Conservation (phyloP, 2,888 invertebrate species). For the Acanthoscelides obtectus region DNA sequence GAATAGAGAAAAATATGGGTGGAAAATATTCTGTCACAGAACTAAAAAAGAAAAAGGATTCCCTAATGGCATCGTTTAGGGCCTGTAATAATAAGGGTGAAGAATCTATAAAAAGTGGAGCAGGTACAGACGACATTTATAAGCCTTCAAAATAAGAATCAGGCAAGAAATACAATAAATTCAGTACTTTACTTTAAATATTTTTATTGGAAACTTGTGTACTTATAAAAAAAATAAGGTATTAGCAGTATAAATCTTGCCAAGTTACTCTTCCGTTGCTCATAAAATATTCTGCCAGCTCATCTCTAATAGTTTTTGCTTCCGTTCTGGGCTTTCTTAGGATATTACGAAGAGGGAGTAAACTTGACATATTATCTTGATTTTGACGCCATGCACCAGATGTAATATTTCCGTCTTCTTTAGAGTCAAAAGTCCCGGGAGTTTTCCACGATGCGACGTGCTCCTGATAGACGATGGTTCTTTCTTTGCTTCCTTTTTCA, state of each 20-base stretch:
- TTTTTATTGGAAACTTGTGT: not conserved
- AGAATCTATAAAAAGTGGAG: too few species aligned
- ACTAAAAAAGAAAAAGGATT: too few species aligned
- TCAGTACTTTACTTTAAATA: not conserved
- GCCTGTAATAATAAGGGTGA: too few species aligned
- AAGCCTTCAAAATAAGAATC: not conserved
- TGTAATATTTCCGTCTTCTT: not conserved
- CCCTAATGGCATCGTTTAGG: too few species aligned
- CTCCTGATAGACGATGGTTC: not conserved
- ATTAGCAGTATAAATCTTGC: not conserved
- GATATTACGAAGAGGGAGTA: too few species aligned
- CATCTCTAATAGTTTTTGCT: not conserved
- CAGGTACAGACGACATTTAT: not conserved
- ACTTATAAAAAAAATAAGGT: not conserved
- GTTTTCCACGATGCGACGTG: not conserved
- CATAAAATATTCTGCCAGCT: too few species aligned
- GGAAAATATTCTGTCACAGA: too few species aligned
- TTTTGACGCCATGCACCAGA: too few species aligned
- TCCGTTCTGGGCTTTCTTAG: not conserved
- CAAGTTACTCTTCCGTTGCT: too few species aligned
- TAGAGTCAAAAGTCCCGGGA: not conserved
- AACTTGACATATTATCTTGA: too few species aligned
- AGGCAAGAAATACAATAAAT: not conserved
- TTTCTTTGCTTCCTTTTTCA: not conserved
- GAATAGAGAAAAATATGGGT: too few species aligned